Evolutionary conservation across 2,797 vertebrate genomes (phyloP), one percentile per base, ranked within the genome.

Genomic region (Leptatherina wallacei): DNA sequence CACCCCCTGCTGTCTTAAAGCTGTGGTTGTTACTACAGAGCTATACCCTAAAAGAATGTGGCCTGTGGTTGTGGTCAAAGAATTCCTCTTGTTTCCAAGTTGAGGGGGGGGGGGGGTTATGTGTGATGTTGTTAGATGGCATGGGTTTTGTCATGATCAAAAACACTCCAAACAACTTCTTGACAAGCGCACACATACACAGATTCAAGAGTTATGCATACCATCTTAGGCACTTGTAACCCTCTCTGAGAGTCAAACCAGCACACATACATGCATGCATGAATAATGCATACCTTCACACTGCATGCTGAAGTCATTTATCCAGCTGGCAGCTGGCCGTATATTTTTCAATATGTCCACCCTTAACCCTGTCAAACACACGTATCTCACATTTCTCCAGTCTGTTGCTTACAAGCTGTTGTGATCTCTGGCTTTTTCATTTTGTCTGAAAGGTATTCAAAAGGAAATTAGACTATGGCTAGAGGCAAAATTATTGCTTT

Each of bases 51-150:
- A 75, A 83, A 88, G 93, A 94, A 94, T 94, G 91, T 58, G 71
- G 86, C 89, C 92, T 78, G 87, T 58, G 61, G 89, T 74, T 89
- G 79, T 70, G 73, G 81, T 85, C 80, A 86, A 92, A 88, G 89
- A 87, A 84, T 82, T 87, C 71, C 71, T 82, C 79, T 84, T 80
- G 80, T 88, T 85, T 79, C 56, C 75, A 63, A 82, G 78, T 89
- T 90, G 80, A 65, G 47, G 24, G 57, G 52, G 71, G 40, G 22
- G 59, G 55, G 66, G 67, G 6, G 83, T 91, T 91, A 84, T 93
- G 79, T 80, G 74, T 51, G 65, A 68, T 69, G 71, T 74, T 84
- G 78, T 77, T 75, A 57, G 84, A 80, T 70, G 81, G 82, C 81
- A 80, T 84, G 87, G 74, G 78, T 90, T 88, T 77, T 83, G 78